These are phyloP conservation scores for Frankliniella fusca DNA, from an alignment of 2,888 invertebrate genomes.

Conservation along the genomic window DNA sequence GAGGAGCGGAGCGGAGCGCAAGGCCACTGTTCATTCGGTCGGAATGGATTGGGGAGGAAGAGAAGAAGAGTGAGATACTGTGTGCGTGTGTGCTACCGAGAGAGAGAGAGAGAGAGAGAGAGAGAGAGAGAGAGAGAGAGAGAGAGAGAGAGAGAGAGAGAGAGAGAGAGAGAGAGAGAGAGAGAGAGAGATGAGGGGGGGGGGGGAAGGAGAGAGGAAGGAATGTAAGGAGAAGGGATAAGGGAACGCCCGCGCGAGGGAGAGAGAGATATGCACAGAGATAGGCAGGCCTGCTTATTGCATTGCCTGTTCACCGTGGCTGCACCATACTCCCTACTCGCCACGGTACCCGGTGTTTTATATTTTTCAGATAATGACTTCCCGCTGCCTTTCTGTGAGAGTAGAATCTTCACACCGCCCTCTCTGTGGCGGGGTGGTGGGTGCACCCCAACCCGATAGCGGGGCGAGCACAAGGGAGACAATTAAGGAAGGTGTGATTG, in stretches of 20 bases:
- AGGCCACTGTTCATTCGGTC: too few relatives aligned
- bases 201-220: too few relatives aligned
- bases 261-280: too few relatives aligned
- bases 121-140: slow-evolving; percentile 38
- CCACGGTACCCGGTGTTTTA: too few relatives aligned
- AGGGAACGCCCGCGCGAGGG: not conserved
- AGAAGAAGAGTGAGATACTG: too few relatives aligned
- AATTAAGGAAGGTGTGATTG: slow-evolving; percentile 27
- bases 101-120: slow-evolving; percentile 44
- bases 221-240: too few relatives aligned
- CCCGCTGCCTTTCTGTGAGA: too few relatives aligned
- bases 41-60: too few relatives aligned
- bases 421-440: slow-evolving; percentile 40
- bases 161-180: too few relatives aligned
- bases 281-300: not conserved
- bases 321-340: slow-evolving; percentile 40
- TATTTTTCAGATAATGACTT: slow-evolving; percentile 15
- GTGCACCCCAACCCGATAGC: slow-evolving; percentile 33
- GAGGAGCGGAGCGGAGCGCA: slow-evolving; percentile 39
- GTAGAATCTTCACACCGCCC: not conserved
- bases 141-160: too few relatives aligned
- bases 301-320: slow-evolving; percentile 40
- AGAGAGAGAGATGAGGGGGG: not conserved
- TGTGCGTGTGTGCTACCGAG: not conserved
- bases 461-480: slow-evolving; percentile 5